Base-by-base conservation (phyloP, 1,140 invertebrate species). In the Archegozetes longisetosus region DNA sequence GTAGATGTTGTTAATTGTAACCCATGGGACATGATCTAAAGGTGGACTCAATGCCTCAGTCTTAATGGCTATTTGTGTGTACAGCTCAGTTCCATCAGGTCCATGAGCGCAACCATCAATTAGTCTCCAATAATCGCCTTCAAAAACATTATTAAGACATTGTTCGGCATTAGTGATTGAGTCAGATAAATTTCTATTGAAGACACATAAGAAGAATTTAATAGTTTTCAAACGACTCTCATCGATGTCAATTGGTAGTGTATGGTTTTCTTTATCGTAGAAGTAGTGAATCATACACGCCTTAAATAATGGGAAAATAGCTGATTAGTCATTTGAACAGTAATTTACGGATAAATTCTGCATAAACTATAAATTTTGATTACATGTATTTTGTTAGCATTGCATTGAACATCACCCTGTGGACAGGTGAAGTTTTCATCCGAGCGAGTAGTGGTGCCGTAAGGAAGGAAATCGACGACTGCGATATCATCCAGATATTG, bases 401-500 rank as follows among this genome's bases (percentile, higher is more conserved):
- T 12, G 25, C 57, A 58, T 40, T 58, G 57, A 3, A 20, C 4
- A 13, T 58, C 27, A n/a, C n/a, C n/a, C 9, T 51, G 2, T n/a
- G 46, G 46, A 40, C 57, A 58, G 14, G 12, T 28, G 17, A 50
- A 40, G 22, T 13, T 20, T 13, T 23, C 23, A 28, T 40, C 25
- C 2, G 2, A 27, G 12, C 25, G 48, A 17, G 1, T 23, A 22
- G 57, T 58, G 14, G 14, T 25, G n/a, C 57, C 57, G 22, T 50
- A 58, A 12, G 57, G 57, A 2, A 51, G 13, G n/a, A 58, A 53
- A 1, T 20, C 20, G n/a, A 58, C 2, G 17, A 20, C 13, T 9
- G 25, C 57, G n/a, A 58, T n/a, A n/a, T 58, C 57, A 51, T 58
- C 48, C 14, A 58, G n/a, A 53, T 58, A 58, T 53, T 58, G 46